Evolutionary conservation across 2,888 invertebrate species (phyloP).

Genomic region (Selenia dentaria): DNA sequence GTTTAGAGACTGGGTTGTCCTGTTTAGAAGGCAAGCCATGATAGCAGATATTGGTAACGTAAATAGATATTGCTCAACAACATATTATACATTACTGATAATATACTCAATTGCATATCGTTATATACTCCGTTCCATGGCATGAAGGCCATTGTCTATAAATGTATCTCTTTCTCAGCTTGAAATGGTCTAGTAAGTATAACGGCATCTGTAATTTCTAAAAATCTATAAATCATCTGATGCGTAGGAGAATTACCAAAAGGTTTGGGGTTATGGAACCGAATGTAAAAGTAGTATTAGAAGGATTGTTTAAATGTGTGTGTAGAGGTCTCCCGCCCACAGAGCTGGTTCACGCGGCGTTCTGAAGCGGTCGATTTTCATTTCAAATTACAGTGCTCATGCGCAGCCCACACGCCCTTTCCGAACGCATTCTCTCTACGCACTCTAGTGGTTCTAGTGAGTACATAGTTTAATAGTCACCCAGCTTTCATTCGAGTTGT

Average conservation of each 20-base stretch:
- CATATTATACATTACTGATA: slow-evolving; percentile 16
- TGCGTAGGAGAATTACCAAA: slow-evolving; percentile 55
- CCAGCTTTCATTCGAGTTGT: slow-evolving; percentile 53
- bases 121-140: slow-evolving; percentile 15
- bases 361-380: slow-evolving; percentile 75
- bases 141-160: slow-evolving; percentile 13
- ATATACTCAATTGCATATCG: too few relatives aligned
- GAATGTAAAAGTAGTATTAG: slow-evolving; percentile 54
- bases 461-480: slow-evolving; percentile 54
- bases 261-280: slow-evolving; percentile 44
- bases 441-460: slow-evolving; percentile 43
- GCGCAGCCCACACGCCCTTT: slow-evolving; percentile 63
- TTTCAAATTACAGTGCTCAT: slow-evolving; percentile 71
- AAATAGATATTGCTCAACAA: slow-evolving; percentile 21
- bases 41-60: slow-evolving; percentile 24
- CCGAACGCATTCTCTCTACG: slow-evolving; percentile 57
- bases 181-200: background rate
- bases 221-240: slow-evolving; percentile 49
- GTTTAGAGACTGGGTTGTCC: slow-evolving; percentile 35
- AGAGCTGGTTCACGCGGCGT: slow-evolving; percentile 66
- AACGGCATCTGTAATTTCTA: slow-evolving; percentile 1
- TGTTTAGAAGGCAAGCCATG: slow-evolving; percentile 33
- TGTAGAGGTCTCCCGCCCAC: slow-evolving; percentile 73
- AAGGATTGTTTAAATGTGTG: slow-evolving; percentile 52
- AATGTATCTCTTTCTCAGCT: slow-evolving; percentile 3